These are phyloP conservation scores for Limnodromus scolopaceus DNA, from an alignment of 2,797 vertebrate genomes.

Conservation along the genomic window DNA sequence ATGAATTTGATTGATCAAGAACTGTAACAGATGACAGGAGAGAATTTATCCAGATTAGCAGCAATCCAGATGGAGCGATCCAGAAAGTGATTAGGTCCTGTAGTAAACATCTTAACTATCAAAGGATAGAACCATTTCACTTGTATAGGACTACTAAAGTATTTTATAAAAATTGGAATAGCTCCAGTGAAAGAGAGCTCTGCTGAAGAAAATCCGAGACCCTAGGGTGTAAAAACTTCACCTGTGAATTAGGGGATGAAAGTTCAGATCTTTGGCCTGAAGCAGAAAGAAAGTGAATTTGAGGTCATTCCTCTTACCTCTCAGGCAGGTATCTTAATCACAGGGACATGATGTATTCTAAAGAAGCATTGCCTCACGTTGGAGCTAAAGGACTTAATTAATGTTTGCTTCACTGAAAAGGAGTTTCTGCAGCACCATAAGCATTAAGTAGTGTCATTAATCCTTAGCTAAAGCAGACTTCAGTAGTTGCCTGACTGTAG, in stretches of 20 bases:
- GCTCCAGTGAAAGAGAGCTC: background rate
- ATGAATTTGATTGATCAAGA: background rate
- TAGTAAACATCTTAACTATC: background rate
- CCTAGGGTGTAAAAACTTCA: background rate
- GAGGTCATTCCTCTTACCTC: background rate
- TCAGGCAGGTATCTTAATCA: slow-evolving; percentile 17
- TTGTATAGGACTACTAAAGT: background rate
- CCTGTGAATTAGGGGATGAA: background rate
- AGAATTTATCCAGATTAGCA: background rate
- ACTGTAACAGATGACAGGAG: background rate
- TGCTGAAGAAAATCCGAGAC: background rate
- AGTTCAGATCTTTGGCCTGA: background rate
- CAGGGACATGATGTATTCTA: background rate
- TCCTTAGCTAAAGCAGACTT: background rate
- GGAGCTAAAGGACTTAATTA: slow-evolving; percentile 11
- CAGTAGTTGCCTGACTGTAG: background rate
- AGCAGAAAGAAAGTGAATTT: background rate
- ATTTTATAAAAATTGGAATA: background rate
- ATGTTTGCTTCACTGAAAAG: slow-evolving; percentile 14
- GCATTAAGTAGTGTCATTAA: background rate
- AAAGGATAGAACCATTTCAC: background rate
- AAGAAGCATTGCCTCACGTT: background rate
- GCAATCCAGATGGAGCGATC: background rate
- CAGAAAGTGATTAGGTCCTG: background rate
- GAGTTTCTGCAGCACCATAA: background rate